These are phyloP conservation scores for Drosophila fuyamai DNA, from an alignment of 1,140 invertebrate species.

Conservation along the genomic window DNA sequence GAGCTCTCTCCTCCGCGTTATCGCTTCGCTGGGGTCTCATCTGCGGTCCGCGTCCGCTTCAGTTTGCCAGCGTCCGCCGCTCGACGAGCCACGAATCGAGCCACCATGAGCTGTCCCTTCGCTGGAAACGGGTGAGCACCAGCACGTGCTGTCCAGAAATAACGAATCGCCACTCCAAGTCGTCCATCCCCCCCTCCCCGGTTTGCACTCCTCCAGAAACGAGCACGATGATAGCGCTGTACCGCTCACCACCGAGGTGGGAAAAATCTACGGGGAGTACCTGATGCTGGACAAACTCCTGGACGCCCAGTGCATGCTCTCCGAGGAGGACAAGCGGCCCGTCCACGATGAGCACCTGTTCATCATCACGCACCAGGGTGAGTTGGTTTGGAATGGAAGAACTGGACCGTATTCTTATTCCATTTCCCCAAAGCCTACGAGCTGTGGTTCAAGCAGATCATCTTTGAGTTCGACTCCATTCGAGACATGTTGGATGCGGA, in stretches of 20 bases:
- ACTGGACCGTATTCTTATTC: no score
- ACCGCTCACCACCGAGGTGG: constrained; percentile 87
- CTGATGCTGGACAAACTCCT: constrained; percentile 96
- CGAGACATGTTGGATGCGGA: constrained; percentile 91
- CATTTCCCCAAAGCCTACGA: constrained; percentile 92
- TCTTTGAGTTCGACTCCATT: constrained; percentile 98
- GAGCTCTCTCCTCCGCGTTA: constrained; percentile 11
- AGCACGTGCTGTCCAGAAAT: not conserved
- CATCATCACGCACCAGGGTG: constrained; percentile 99
- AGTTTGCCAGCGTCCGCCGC: constrained; percentile 49
- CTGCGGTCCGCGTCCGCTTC: constrained; percentile 15
- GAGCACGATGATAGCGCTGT: constrained; percentile 72
- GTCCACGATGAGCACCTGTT: constrained; percentile 99
- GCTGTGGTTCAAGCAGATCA: constrained; percentile 99
- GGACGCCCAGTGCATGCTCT: constrained; percentile 93
- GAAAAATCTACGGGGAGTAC: constrained; percentile 94
- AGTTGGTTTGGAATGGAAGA: not conserved
- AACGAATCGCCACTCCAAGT: no score
- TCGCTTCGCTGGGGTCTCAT: constrained; percentile 24
- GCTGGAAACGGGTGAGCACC: constrained; percentile 64
- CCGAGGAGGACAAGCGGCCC: constrained; percentile 88
- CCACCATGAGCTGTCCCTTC: constrained; percentile 75
- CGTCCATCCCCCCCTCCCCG: no score
- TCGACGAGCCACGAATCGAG: constrained; percentile 29
- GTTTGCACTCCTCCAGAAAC: constrained; percentile 24